A percentile compares a stretch with the other conserved stretches of the same genome.
phyloP scores from a whole-genome alignment of 2,797 vertebrate species.

The Enteromius radiatus region DNA sequence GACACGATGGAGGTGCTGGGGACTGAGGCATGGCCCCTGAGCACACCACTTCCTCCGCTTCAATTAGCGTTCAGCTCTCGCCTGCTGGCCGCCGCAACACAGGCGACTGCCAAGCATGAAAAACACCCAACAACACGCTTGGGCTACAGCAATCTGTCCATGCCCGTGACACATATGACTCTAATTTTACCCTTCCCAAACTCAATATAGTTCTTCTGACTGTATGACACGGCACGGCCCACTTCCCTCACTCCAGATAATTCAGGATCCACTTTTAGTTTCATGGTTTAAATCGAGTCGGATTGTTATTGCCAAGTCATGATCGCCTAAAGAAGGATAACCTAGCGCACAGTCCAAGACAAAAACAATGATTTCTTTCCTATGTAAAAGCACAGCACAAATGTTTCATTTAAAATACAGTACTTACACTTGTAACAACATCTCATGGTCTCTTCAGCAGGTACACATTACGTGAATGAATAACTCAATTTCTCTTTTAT shows the following conservation, averaged over 20 bases:
- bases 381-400: background rate
- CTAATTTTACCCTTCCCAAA: slow-evolving; percentile 37
- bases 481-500: background rate
- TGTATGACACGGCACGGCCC: slow-evolving; percentile 33
- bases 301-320: slow-evolving; percentile 13
- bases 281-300: slow-evolving; percentile 22
- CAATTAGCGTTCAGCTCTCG: slow-evolving; percentile 61
- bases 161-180: slow-evolving; percentile 39
- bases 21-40: slow-evolving; percentile 42
- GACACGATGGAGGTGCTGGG: slow-evolving; percentile 31
- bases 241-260: slow-evolving; percentile 32
- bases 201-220: slow-evolving; percentile 26
- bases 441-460: background rate
- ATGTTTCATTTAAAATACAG: background rate
- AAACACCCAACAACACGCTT: slow-evolving; percentile 37
- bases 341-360: background rate
- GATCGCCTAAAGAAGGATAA: slow-evolving; percentile 5
- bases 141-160: slow-evolving; percentile 37
- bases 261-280: slow-evolving; percentile 20
- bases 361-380: background rate
- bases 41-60: slow-evolving; percentile 52
- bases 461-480: background rate
- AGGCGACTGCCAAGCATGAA: slow-evolving; percentile 48
- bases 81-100: slow-evolving; percentile 39
- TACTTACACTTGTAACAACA: background rate